Base-by-base conservation (phyloP, 2,888 invertebrate species). In the Abrostola tripartita region DNA sequence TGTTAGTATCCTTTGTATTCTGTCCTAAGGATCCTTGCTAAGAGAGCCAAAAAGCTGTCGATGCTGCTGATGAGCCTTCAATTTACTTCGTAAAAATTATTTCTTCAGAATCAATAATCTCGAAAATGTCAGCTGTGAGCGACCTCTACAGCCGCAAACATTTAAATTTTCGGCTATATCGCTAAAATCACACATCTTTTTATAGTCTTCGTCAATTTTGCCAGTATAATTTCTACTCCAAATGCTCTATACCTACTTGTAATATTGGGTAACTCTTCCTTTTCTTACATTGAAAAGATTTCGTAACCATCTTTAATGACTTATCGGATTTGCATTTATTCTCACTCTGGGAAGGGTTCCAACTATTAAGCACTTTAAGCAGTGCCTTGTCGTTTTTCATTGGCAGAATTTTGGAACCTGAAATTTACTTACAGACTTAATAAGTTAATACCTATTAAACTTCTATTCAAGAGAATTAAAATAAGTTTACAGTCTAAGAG, bases 271-370 rank as follows among this genome's bases (percentile, higher is more conserved):
- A 12, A 12, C 44, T 44, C 2, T 12, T 0, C 8, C 11, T 40
- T 40, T 40, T 9, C 61, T 52, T 53, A 24, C 51, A 47, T 68
- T 69, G 51, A 59, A 74, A 78, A 74, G 59, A 57, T 68, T 61
- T 68, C 72, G 49, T 52, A 44, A 54, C 58, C 58, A 61, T 59
- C 57, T 65, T 64, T 68, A 68, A 75, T 75, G 63, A 65, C 63
- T 76, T 72, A 79, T 68, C 54, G 66, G 60, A 76, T 71, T 79
- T 71, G 65, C 66, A 68, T 70, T 76, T 58, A 61, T 60, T 53
- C 59, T 37, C 47, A 44, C 54, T 14, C 50, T 62, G 56, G 58
- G 58, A 60, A 62, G 56, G 51, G 35, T 69, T 68, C 57, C 61
- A 73, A 59, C 74, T 78, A 74, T 69, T 74, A 60, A 63, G 51